Evolutionary conservation across 2,797 vertebrate species (phyloP).

Genomic region (Pseudochromis fuscus): DNA sequence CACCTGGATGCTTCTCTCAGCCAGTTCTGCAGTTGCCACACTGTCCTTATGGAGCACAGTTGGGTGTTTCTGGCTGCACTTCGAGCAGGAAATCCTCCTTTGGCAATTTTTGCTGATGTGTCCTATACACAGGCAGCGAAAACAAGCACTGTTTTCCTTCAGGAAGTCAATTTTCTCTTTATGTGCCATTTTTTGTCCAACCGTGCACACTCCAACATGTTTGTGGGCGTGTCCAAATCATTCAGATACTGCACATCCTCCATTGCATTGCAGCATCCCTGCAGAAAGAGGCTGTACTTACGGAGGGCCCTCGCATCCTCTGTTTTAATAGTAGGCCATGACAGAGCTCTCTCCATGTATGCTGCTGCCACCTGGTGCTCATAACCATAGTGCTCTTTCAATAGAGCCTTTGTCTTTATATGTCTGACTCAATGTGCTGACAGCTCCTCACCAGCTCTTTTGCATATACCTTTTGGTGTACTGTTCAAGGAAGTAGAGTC

Average conservation of each 20-base stretch:
- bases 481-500: slow-evolving; percentile 28
- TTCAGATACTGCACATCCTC: too few species aligned
- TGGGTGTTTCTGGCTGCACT: slow-evolving; percentile 24
- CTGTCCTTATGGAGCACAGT: slow-evolving; percentile 24
- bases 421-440: slow-evolving; percentile 20
- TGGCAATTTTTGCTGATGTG: slow-evolving; percentile 34
- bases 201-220: slow-evolving; percentile 26
- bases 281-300: slow-evolving; percentile 26
- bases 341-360: slow-evolving; percentile 20
- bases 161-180: slow-evolving; percentile 16
- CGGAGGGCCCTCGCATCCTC: slow-evolving; percentile 20
- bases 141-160: not conserved
- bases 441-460: slow-evolving; percentile 32
- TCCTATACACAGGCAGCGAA: slow-evolving; percentile 20
- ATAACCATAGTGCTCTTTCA: slow-evolving; percentile 30
- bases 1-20: not conserved
- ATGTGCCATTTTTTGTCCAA: slow-evolving; percentile 36
- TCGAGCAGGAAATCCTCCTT: slow-evolving; percentile 24
- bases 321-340: slow-evolving; percentile 14
- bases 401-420: slow-evolving; percentile 8
- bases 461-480: slow-evolving; percentile 10
- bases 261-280: slow-evolving; percentile 37
- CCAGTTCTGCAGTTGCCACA: not conserved
- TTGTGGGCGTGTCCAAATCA: slow-evolving; percentile 32
- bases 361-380: slow-evolving; percentile 17